Base-by-base conservation (phyloP, 2,113 vertebrate species). In the Melanotaenia duboulayi region DNA sequence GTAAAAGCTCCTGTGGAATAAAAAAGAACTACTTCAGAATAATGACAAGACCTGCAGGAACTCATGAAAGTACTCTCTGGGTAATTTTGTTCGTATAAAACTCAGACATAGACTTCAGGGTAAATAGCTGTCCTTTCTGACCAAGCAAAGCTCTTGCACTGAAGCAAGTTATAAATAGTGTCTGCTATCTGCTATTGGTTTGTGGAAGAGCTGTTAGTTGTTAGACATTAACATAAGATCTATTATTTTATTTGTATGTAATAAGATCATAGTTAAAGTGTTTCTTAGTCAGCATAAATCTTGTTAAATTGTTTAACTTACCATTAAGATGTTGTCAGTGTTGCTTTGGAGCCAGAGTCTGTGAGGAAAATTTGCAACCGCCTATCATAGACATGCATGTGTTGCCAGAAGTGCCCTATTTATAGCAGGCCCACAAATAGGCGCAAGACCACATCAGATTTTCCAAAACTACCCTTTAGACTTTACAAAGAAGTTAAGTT, bases 351-450 rank as follows among this genome's bases (percentile, higher is more conserved):
- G 84, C 70, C 70, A 71, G 81, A 85, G 86, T 86, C 81, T 84
- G 87, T 80, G 89, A 82, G 82, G 79, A 86, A 81, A 89, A 58
- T 82, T 72, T 88, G 90, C 82, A 94, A 80, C 90, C 91, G 91
- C 93, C 91, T 94, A 90, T 94, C 94, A 93, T 84, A 90, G 90
- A 87, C 83, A 80, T 73, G 78, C 93, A 93, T 92, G 91, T 93
- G 92, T 89, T 93, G 88, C 92, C 90, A 92, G 87, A 68, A 78
- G 78, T 76, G 64, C 25, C 57, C 91, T 95, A 95, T 95, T 94
- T 93, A 91, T 95, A 94, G 94, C 65, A 84, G 81, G 78, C 78
- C 91, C 78, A 93, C 92, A 95, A 95, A 95, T 95, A 95, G 93
- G 89, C 71, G 79, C 87, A 84, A 89, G 87, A 91, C 85, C 87